phyloP scores from a whole-genome alignment of 2,888 invertebrate genomes.

The Escarpia spicata region DNA sequence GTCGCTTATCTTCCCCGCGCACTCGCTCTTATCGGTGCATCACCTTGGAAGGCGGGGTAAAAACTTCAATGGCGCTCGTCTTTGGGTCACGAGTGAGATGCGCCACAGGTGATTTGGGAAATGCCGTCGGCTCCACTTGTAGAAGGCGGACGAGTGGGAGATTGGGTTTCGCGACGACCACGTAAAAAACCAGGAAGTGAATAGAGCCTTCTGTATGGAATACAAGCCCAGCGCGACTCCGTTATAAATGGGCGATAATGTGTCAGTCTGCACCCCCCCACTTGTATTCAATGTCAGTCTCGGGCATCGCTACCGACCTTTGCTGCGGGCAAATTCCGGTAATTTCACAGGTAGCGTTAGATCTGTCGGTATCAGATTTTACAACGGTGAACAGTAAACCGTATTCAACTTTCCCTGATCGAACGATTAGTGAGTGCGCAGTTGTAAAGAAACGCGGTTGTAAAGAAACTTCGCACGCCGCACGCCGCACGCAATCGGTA shows the following conservation, averaged over 20 bases:
- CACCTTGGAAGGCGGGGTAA: neutral
- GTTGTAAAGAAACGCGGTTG: neutral
- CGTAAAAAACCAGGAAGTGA: neutral
- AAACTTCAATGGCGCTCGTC: constrained; percentile 1
- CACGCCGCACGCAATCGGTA: neutral
- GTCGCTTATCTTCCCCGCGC: neutral
- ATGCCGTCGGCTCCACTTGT: neutral
- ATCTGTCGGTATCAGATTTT: neutral
- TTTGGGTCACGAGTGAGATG: neutral
- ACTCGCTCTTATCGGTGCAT: neutral
- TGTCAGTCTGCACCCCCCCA: neutral
- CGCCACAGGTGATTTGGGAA: neutral
- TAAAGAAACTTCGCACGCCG: neutral
- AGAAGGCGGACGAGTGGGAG: neutral
- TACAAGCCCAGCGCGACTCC: neutral
- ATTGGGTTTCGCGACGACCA: neutral
- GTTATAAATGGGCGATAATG: neutral
- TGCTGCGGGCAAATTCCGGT: neutral
- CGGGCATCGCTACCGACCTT: neutral
- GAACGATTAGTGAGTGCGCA: neutral
- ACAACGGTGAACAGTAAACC: neutral
- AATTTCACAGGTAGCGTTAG: neutral
- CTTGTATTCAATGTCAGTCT: neutral
- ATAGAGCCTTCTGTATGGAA: neutral
- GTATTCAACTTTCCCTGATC: neutral